Percentiles rank a stretch among this genome's conserved stretches.
Evolutionary conservation across 2,113 vertebrate species (phyloP).

Genomic region (Numenius arquata): DNA sequence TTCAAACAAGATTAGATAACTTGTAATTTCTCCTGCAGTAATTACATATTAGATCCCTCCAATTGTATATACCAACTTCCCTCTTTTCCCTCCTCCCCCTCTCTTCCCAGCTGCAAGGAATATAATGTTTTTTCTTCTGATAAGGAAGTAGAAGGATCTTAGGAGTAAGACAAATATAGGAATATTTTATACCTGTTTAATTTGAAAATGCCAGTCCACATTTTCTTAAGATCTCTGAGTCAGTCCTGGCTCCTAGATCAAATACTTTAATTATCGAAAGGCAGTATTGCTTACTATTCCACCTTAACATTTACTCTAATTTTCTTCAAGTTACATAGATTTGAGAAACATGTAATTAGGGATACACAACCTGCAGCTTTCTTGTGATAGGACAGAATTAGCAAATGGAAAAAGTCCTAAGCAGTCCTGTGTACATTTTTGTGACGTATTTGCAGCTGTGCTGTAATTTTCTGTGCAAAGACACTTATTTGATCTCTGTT

Average conservation of each 20-base stretch:
- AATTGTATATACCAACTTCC: neutral
- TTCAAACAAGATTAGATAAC: neutral
- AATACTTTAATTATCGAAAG: neutral
- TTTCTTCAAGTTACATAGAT: neutral
- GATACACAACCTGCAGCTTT: rapidly evolving
- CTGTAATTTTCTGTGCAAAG: neutral
- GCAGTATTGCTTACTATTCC: neutral
- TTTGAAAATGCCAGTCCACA: neutral
- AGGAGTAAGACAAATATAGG: neutral
- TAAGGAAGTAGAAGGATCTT: neutral
- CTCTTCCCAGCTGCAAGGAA: neutral
- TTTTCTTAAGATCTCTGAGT: neutral
- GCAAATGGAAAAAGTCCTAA: neutral
- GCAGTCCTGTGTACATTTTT: neutral
- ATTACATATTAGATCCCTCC: neutral
- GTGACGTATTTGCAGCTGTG: neutral
- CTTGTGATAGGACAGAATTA: neutral
- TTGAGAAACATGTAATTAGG: neutral
- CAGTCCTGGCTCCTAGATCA: neutral
- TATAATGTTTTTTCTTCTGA: neutral
- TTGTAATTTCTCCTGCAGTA: neutral
- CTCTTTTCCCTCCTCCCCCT: neutral
- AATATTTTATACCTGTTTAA: neutral
- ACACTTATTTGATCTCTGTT: neutral
- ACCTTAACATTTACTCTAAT: neutral